These are phyloP conservation scores for Cecropterus lyciades DNA, from an alignment of 1,140 invertebrate species.

Conservation along the genomic window DNA sequence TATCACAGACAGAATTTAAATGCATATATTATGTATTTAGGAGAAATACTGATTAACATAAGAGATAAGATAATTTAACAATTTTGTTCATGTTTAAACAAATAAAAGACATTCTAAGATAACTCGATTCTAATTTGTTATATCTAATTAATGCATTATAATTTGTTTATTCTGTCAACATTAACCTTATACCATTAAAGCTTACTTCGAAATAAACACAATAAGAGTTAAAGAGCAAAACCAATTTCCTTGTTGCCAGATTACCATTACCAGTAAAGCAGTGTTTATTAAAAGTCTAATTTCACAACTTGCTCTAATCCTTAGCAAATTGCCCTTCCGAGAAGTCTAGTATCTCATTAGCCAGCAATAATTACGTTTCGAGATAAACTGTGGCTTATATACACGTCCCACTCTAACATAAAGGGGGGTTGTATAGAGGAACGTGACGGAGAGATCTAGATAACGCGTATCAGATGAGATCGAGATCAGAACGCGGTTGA, in stretches of 20 bases:
- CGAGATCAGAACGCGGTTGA: conserved; percentile 59
- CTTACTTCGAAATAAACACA: background rate
- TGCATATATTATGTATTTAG: too few relatives aligned
- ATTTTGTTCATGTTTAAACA: too few relatives aligned
- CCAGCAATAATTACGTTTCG: conserved; percentile 60
- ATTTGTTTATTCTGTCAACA: too few relatives aligned
- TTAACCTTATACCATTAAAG: too few relatives aligned
- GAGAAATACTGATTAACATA: too few relatives aligned
- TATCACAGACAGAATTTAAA: too few relatives aligned
- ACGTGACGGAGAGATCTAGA: conserved; percentile 57
- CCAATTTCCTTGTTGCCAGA: conserved; percentile 25
- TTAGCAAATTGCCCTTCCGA: conserved; percentile 56
- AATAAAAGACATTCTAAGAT: too few relatives aligned
- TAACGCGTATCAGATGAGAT: conserved; percentile 65
- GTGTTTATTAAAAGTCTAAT: conserved; percentile 46
- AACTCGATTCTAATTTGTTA: too few relatives aligned
- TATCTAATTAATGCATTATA: too few relatives aligned
- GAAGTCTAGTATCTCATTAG: conserved; percentile 58
- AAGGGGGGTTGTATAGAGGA: conserved; percentile 39
- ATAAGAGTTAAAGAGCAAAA: conserved; percentile 19
- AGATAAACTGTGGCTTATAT: conserved; percentile 48
- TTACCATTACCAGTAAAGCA: conserved; percentile 9
- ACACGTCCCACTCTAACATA: conserved; percentile 51
- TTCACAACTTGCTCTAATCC: conserved; percentile 45
- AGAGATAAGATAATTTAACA: too few relatives aligned